Conservation (phyloP, 2,888 invertebrate genomes). For the Chalcis sispes region DNA sequence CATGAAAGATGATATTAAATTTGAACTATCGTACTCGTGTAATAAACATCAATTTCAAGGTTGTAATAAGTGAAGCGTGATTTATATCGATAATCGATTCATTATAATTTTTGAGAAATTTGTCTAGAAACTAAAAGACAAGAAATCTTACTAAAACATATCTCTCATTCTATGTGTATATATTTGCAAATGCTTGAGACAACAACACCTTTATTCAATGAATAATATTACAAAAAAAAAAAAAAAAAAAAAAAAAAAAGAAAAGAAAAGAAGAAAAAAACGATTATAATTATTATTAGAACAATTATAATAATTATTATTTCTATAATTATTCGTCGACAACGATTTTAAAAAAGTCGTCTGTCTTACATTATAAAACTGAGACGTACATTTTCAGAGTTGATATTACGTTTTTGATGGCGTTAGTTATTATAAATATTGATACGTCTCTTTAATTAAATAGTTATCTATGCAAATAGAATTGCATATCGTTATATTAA, state of each 20-base stretch:
- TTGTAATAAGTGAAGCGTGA: slow-evolving; percentile 67
- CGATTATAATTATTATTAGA: background rate
- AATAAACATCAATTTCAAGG: slow-evolving; percentile 66
- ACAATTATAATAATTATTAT: slow-evolving; percentile 32
- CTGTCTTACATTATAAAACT: slow-evolving; percentile 31
- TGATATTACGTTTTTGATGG: slow-evolving; percentile 42
- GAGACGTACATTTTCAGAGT: slow-evolving; percentile 44
- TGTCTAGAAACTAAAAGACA: slow-evolving; percentile 31
- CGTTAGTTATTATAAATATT: slow-evolving; percentile 40
- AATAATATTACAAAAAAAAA: slow-evolving; percentile 63
- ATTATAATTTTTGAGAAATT: slow-evolving; percentile 37
- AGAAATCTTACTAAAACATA: slow-evolving; percentile 68
- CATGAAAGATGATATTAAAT: slow-evolving; percentile 47
- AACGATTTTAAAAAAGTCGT: slow-evolving; percentile 58
- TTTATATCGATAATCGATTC: slow-evolving; percentile 69
- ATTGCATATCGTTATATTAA: slow-evolving; percentile 56
- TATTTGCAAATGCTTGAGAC: slow-evolving; percentile 70
- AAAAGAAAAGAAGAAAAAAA: too few relatives aligned
- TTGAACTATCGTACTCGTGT: slow-evolving; percentile 37
- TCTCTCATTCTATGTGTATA: slow-evolving; percentile 72
- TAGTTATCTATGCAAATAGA: slow-evolving; percentile 49
- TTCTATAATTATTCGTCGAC: slow-evolving; percentile 46
- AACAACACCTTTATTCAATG: slow-evolving; percentile 66
- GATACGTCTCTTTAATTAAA: slow-evolving; percentile 47
- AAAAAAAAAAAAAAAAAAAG: too few relatives aligned